Conservation (phyloP, 2,888 invertebrate species). For the Alentia gelatinosa region DNA sequence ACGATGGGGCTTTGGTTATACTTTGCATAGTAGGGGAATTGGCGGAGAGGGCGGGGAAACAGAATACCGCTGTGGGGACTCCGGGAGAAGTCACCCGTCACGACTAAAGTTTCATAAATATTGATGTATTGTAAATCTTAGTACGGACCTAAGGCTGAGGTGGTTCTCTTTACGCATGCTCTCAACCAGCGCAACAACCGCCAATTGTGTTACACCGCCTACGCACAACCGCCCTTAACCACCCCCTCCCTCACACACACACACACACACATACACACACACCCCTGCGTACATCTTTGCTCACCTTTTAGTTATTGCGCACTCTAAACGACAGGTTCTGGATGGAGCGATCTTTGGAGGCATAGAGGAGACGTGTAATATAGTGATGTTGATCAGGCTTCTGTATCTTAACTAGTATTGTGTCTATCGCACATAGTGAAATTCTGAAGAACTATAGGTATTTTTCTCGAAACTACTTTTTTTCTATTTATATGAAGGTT, state of each 20-base stretch:
- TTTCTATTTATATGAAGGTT: too few species aligned
- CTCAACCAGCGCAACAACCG: neutral
- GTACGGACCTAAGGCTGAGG: neutral
- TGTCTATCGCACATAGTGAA: too few species aligned
- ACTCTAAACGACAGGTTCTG: neutral
- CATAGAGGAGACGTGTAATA: neutral
- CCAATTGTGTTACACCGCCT: neutral
- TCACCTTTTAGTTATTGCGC: neutral
- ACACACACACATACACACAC: neutral
- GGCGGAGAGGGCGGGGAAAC: neutral
- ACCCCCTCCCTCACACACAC: neutral
- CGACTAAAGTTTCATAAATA: neutral
- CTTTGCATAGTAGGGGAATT: neutral
- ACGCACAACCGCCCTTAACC: neutral
- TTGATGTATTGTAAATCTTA: neutral
- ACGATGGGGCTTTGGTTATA: neutral
- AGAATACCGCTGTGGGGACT: neutral
- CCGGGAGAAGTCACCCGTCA: neutral
- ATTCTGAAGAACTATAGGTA: too few species aligned
- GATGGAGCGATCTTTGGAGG: too few species aligned
- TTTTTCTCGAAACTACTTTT: too few species aligned
- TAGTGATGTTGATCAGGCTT: neutral
- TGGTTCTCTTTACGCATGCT: neutral
- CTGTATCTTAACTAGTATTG: neutral
- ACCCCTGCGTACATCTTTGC: neutral